Evolutionary conservation across 2,113 vertebrate genomes (phyloP).

Genomic region (Rhodinocichla rosea): DNA sequence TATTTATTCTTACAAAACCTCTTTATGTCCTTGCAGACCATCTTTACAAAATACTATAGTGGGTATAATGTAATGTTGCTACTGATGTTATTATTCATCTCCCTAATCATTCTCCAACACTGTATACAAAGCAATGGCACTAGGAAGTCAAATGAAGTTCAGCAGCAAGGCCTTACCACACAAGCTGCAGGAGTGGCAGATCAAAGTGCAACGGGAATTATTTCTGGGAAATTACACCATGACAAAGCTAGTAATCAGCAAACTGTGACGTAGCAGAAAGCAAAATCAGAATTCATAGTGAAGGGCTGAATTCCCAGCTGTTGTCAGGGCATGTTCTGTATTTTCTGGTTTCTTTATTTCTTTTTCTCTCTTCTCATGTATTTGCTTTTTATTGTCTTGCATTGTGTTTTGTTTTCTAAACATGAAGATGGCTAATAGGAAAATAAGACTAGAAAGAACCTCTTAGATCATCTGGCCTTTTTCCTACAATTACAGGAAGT

Average conservation of each 20-base stretch:
- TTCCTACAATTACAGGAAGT: background rate
- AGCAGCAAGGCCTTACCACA: conserved; percentile 7
- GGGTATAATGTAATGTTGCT: background rate
- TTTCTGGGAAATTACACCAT: conserved; percentile 34
- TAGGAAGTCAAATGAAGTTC: conserved; percentile 1
- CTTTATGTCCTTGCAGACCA: background rate
- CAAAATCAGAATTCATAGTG: background rate
- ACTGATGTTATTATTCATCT: background rate
- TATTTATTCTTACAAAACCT: background rate
- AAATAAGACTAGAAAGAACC: background rate
- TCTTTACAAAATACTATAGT: background rate
- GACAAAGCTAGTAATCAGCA: conserved; percentile 2
- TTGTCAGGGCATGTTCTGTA: background rate
- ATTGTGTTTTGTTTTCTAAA: background rate
- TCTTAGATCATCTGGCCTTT: background rate
- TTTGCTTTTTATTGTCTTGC: background rate
- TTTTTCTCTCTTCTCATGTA: background rate
- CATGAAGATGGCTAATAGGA: background rate
- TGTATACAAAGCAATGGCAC: background rate
- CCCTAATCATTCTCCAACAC: background rate
- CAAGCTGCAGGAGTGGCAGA: conserved; percentile 20
- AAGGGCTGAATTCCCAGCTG: conserved; percentile 39
- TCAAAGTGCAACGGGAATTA: conserved; percentile 38
- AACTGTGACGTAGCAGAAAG: conserved; percentile 19
- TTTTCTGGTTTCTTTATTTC: background rate